A percentile compares a stretch with the other conserved stretches of the same genome.
phyloP scores from a whole-genome alignment of 2,888 invertebrate genomes.

The Elysia crispata region DNA sequence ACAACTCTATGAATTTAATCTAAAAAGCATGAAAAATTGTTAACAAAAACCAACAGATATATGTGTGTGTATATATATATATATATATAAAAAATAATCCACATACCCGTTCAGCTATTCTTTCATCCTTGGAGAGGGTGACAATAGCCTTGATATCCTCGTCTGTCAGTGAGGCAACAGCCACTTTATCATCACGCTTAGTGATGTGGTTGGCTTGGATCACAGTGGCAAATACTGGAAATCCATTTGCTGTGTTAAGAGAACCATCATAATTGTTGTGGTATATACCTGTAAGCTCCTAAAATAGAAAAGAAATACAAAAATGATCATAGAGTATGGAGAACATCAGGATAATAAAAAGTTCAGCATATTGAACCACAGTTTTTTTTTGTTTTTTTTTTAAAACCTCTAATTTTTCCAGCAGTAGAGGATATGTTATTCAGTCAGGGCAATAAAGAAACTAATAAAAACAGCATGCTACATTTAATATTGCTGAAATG shows the following conservation, averaged over 20 bases:
- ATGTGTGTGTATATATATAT: not conserved
- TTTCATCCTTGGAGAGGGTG: constrained; percentile 83
- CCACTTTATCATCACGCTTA: constrained; percentile 95
- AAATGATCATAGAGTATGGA: too few species aligned
- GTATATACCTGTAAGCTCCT: constrained; percentile 88
- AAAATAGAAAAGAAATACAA: constrained; percentile 47
- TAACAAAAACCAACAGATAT: not conserved
- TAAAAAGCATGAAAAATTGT: not conserved
- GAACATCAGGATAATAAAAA: too few species aligned
- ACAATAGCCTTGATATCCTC: constrained; percentile 89
- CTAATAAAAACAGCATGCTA: too few species aligned
- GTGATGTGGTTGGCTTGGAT: constrained; percentile 96
- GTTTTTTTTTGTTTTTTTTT: too few species aligned
- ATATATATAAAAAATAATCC: not conserved
- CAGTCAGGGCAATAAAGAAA: too few species aligned
- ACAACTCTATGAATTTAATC: not conserved
- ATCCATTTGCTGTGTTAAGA: constrained; percentile 89
- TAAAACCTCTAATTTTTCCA: too few species aligned
- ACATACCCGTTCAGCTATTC: constrained; percentile 86
- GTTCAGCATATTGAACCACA: too few species aligned
- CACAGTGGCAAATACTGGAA: constrained; percentile 98
- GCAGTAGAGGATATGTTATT: too few species aligned
- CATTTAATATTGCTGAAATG: too few species aligned
- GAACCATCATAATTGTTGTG: constrained; percentile 99
- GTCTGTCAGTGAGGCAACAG: constrained; percentile 94